These are phyloP conservation scores for Tetragnatha montana DNA, from an alignment of 2,888 invertebrate genomes.

Conservation along the genomic window DNA sequence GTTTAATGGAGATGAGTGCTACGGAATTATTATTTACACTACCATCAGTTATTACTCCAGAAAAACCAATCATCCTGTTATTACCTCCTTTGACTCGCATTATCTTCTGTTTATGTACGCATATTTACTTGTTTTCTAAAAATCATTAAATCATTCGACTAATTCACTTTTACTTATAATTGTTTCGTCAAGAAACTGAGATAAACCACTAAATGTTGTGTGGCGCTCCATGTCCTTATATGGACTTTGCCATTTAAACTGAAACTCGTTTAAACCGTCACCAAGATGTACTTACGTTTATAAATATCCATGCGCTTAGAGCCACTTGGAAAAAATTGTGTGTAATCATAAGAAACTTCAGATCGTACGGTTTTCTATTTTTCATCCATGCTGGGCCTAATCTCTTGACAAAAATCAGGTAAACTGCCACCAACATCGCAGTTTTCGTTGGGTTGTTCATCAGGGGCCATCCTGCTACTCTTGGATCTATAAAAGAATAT, in stretches of 20 bases:
- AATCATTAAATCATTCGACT: too few relatives aligned
- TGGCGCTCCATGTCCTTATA: neutral
- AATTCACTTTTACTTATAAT: too few relatives aligned
- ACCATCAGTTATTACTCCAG: too few relatives aligned
- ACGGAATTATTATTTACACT: too few relatives aligned
- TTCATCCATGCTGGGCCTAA: slow-evolving; percentile 92
- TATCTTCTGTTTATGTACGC: too few relatives aligned
- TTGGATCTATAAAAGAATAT: slow-evolving; percentile 53
- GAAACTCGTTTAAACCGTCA: neutral
- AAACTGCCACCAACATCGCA: slow-evolving; percentile 63
- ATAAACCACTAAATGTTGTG: neutral
- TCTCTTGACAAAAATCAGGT: slow-evolving; percentile 74
- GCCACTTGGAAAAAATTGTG: slow-evolving; percentile 93
- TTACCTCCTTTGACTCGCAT: too few relatives aligned
- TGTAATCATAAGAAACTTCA: slow-evolving; percentile 85
- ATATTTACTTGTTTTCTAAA: too few relatives aligned
- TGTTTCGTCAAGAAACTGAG: too few relatives aligned
- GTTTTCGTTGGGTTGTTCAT: slow-evolving; percentile 72
- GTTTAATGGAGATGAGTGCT: too few relatives aligned
- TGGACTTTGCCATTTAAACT: neutral
- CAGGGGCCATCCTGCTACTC: slow-evolving; percentile 72
- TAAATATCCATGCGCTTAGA: slow-evolving; percentile 77
- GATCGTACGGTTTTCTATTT: slow-evolving; percentile 89
- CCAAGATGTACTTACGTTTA: slow-evolving; percentile 30
- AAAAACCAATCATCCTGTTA: too few relatives aligned